Evolutionary conservation across 2,113 vertebrate genomes (phyloP).

Genomic region (Sorex fumeus): DNA sequence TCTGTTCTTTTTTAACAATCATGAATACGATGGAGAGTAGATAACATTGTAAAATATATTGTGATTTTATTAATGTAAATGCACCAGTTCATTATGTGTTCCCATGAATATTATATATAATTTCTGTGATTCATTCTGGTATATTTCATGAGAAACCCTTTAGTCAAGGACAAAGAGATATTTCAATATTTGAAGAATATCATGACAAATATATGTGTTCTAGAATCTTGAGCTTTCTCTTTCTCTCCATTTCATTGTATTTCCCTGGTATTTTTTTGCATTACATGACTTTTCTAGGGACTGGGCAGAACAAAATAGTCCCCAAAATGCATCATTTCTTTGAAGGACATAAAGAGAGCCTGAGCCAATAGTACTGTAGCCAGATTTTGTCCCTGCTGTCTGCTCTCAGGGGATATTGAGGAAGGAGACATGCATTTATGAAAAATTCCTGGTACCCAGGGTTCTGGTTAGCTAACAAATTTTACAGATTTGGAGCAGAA

Average conservation of each 20-base stretch:
- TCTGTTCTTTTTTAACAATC: background rate
- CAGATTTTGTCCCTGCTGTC: background rate
- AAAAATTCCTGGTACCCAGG: background rate
- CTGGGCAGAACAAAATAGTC: background rate
- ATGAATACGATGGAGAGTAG: background rate
- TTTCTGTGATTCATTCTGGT: background rate
- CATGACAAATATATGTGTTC: background rate
- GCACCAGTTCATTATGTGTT: background rate
- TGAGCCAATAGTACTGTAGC: background rate
- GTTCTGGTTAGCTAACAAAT: fast-evolving
- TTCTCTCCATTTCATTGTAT: background rate
- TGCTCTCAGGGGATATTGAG: background rate
- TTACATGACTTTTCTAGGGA: background rate
- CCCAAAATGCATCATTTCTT: background rate
- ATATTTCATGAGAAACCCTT: background rate
- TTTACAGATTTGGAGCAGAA: background rate
- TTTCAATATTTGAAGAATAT: background rate
- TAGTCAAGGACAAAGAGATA: background rate
- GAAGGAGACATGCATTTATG: background rate
- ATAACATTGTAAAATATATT: background rate
- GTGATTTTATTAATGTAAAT: background rate
- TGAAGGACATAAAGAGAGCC: constrained; percentile 43
- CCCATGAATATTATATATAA: background rate
- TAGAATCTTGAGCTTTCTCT: background rate
- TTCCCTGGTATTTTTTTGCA: background rate